These are phyloP conservation scores for Cydia fagiglandana DNA, from an alignment of 1,140 invertebrate species.

Conservation along the genomic window DNA sequence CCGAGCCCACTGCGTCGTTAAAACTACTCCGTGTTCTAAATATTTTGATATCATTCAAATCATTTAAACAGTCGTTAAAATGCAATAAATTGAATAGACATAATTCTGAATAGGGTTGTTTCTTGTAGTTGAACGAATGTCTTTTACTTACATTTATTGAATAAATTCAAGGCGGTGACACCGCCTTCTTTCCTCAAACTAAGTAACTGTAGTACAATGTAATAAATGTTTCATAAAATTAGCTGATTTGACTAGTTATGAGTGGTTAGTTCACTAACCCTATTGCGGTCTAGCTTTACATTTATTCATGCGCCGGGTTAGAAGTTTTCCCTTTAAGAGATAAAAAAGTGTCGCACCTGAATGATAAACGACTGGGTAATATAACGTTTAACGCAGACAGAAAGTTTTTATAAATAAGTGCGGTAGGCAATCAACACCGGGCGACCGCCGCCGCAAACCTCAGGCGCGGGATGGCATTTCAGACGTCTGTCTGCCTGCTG, in stretches of 20 bases:
- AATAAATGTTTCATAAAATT: no score
- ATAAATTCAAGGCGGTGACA: no score
- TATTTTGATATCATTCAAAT: neutral
- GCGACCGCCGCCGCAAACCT: constrained; percentile 24
- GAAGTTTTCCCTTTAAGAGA: neutral
- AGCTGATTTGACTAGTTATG: no score
- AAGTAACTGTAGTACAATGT: no score
- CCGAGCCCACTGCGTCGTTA: neutral
- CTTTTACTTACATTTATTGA: no score
- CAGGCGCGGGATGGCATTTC: constrained; percentile 26
- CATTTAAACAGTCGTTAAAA: constrained; percentile 16
- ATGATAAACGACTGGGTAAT: neutral
- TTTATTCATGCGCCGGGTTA: neutral
- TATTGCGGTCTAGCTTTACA: neutral
- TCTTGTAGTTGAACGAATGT: no score
- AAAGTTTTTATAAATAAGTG: constrained; percentile 26
- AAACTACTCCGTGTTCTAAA: neutral
- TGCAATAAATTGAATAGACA: neutral
- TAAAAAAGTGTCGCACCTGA: neutral
- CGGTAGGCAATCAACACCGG: constrained; percentile 20
- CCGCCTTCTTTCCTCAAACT: no score
- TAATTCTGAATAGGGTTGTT: no score
- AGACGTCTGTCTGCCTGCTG: constrained; percentile 13
- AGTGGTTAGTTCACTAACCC: no score
- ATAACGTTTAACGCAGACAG: neutral